phyloP scores from a whole-genome alignment of 1,140 invertebrate species.

The Leptopilina clavipes region DNA sequence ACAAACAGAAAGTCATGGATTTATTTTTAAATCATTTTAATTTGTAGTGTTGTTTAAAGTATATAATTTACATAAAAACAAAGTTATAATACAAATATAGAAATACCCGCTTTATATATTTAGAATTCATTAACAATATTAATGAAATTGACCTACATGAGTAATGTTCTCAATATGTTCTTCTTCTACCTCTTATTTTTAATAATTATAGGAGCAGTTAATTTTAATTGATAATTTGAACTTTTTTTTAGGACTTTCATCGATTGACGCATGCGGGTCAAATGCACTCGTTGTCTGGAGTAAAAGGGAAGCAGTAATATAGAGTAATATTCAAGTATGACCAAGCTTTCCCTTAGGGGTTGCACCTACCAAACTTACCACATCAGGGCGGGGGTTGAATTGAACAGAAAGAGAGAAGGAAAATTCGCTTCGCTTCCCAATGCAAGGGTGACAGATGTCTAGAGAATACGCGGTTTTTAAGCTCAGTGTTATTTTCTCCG shows the following conservation, averaged over 20 bases:
- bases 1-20: no score
- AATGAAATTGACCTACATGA: no score
- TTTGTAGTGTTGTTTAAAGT: no score
- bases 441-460: conserved; percentile 34
- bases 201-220: no score
- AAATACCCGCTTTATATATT: no score
- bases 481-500: background rate
- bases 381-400: conserved; percentile 20
- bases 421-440: conserved; percentile 11
- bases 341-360: background rate
- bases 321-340: background rate
- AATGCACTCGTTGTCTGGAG: background rate
- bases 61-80: no score
- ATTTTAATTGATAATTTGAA: background rate
- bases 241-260: conserved; percentile 3
- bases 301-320: background rate
- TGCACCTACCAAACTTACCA: conserved; percentile 3
- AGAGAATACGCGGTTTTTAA: background rate
- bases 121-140: no score
- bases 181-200: no score
- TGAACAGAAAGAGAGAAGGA: background rate
- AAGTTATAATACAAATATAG: no score
- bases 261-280: conserved; percentile 30
- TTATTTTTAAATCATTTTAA: no score
- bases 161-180: no score